Evolutionary conservation across 2,113 vertebrate species (phyloP).

Genomic region (Hemichromis elongatus): DNA sequence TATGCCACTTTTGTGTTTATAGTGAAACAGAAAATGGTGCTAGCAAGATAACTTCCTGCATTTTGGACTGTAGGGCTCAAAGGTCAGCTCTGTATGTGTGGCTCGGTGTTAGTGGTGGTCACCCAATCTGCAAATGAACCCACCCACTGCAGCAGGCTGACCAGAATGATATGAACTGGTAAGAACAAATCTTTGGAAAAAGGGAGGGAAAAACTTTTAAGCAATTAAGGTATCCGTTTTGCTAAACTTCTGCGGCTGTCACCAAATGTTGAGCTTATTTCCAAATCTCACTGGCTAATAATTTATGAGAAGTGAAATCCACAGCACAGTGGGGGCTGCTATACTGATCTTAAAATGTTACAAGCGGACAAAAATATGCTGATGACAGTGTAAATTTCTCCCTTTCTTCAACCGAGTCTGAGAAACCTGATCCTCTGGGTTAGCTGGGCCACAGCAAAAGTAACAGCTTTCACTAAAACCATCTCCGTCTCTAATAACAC

Average conservation of each 20-base stretch:
- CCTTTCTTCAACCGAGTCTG: neutral
- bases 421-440: neutral
- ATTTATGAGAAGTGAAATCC: neutral
- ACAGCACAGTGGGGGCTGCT: neutral
- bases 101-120: neutral
- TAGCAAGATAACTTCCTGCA: neutral
- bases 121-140: neutral
- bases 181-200: neutral
- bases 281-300: neutral
- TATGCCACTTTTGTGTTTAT: neutral
- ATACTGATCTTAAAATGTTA: neutral
- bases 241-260: fast-evolving
- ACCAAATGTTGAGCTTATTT: neutral
- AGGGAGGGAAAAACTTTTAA: neutral
- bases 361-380: neutral
- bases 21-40: neutral
- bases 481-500: neutral
- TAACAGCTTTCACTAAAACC: neutral
- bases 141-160: neutral
- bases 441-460: neutral
- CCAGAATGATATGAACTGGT: neutral
- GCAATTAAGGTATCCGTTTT: neutral
- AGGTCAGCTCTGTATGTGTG: neutral
- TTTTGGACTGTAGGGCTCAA: fast-evolving
- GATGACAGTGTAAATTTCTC: neutral